These are phyloP conservation scores for Drosophila oshimai DNA, from an alignment of 1,140 invertebrate genomes.

Conservation along the genomic window DNA sequence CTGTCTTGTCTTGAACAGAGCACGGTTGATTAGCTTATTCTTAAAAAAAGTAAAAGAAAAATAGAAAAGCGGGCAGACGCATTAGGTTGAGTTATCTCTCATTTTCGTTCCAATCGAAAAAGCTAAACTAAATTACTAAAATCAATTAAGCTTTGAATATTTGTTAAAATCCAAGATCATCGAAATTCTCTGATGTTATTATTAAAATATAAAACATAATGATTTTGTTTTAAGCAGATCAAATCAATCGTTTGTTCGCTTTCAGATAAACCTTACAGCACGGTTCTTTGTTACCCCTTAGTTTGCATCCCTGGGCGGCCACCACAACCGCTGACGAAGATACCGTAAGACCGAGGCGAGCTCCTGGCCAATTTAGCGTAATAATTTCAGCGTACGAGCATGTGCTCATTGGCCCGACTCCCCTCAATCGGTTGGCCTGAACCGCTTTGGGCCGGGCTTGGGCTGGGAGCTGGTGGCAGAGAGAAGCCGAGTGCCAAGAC, in stretches of 20 bases:
- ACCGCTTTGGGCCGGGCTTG: not conserved
- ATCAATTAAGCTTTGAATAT: too few species aligned
- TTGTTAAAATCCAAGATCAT: too few species aligned
- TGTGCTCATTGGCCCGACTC: slow-evolving; percentile 23
- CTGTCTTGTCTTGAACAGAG: not conserved
- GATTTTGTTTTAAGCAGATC: not conserved
- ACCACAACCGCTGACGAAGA: slow-evolving; percentile 27
- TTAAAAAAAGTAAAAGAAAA: too few species aligned
- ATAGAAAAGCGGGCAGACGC: too few species aligned
- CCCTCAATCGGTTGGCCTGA: not conserved
- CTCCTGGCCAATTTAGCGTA: slow-evolving; percentile 73
- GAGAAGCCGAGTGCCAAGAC: slow-evolving; percentile 32
- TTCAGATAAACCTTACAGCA: not conserved
- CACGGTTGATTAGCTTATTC: too few species aligned
- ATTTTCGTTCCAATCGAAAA: too few species aligned
- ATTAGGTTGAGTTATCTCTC: too few species aligned
- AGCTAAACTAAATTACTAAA: too few species aligned
- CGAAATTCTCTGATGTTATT: too few species aligned
- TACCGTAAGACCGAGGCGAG: slow-evolving; percentile 37
- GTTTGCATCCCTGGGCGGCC: slow-evolving; percentile 9
- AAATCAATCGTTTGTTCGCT: slow-evolving; percentile 14
- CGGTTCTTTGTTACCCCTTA: not conserved
- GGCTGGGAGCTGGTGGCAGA: not conserved
- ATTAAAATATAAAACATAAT: too few species aligned
- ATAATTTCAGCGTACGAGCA: slow-evolving; percentile 64